Percentiles rank a stretch among this genome's conserved stretches.
Evolutionary conservation across 2,888 invertebrate genomes (phyloP).

Genomic region (Leptinotarsa haldemani): DNA sequence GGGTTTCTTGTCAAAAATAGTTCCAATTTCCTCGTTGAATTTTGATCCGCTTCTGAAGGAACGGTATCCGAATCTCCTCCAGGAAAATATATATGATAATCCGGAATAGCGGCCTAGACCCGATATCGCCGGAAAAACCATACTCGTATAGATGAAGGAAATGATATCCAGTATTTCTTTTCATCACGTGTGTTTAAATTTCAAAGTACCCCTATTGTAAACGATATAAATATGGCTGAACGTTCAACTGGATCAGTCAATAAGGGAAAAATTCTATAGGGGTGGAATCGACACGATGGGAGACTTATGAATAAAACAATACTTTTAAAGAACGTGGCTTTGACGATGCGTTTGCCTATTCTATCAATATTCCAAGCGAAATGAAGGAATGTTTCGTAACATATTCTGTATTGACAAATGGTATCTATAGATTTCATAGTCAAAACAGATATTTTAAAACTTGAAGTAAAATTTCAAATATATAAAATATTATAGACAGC

Average conservation of each 20-base stretch:
- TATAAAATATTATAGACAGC: too few relatives aligned
- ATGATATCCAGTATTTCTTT: slow-evolving; percentile 57
- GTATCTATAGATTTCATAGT: neutral
- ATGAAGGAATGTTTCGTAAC: slow-evolving; percentile 25
- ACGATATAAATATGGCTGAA: slow-evolving; percentile 62
- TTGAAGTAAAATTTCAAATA: neutral
- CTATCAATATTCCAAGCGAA: slow-evolving; percentile 50
- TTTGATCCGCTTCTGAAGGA: neutral
- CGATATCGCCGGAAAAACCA: slow-evolving; percentile 14
- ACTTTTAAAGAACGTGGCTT: slow-evolving; percentile 63
- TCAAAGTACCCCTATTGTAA: slow-evolving; percentile 61
- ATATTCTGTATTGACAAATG: slow-evolving; percentile 9
- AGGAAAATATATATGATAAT: slow-evolving; percentile 14
- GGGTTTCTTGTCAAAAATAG: too few relatives aligned
- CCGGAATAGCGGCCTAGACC: slow-evolving; percentile 1
- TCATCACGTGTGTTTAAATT: slow-evolving; percentile 62
- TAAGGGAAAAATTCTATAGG: slow-evolving; percentile 63
- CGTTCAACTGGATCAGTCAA: slow-evolving; percentile 64
- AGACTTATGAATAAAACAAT: slow-evolving; percentile 68
- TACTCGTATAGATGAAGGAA: slow-evolving; percentile 43
- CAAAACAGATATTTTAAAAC: slow-evolving; percentile 2
- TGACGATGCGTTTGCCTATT: slow-evolving; percentile 52
- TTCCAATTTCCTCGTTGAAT: too few relatives aligned
- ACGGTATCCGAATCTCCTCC: neutral
- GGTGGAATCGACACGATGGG: slow-evolving; percentile 61